phyloP scores from a whole-genome alignment of 2,113 vertebrate species.

The Plotosus lineatus region DNA sequence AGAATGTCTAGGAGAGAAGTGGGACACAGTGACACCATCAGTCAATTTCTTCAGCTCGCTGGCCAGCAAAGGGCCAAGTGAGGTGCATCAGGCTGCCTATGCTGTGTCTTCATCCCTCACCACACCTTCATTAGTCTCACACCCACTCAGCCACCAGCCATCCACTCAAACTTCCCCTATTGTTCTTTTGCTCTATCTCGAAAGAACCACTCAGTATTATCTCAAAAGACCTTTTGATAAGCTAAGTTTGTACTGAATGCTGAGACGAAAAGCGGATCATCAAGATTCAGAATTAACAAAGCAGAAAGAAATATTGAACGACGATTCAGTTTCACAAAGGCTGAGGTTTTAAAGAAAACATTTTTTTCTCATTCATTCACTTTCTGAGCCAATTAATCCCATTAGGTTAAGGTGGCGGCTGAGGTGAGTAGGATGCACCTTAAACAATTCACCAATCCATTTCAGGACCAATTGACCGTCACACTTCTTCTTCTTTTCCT shows the following conservation, averaged over 20 bases:
- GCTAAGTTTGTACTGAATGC: background rate
- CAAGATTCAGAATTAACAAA: constrained; percentile 36
- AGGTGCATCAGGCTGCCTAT: constrained; percentile 54
- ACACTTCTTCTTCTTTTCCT: too few species aligned
- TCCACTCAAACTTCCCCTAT: background rate
- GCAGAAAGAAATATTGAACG: constrained; percentile 21
- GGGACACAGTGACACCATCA: constrained; percentile 61
- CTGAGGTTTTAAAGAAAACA: too few species aligned
- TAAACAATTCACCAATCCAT: too few species aligned
- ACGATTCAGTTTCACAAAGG: constrained; percentile 53
- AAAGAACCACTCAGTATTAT: background rate
- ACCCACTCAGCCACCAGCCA: background rate
- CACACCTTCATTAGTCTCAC: constrained; percentile 28
- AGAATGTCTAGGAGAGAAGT: constrained; percentile 62
- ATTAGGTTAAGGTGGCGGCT: too few species aligned
- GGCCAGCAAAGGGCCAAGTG: constrained; percentile 61
- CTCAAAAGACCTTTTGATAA: background rate
- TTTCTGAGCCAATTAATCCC: too few species aligned
- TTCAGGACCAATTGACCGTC: too few species aligned
- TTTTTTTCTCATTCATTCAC: too few species aligned
- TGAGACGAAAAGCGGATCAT: constrained; percentile 45
- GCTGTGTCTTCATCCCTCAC: constrained; percentile 33
- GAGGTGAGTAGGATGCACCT: too few species aligned
- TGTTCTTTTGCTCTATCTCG: constrained; percentile 8
- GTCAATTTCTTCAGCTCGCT: constrained; percentile 50